These are phyloP conservation scores for Phrixothrix hirtus DNA, from an alignment of 2,888 invertebrate genomes.

Conservation along the genomic window DNA sequence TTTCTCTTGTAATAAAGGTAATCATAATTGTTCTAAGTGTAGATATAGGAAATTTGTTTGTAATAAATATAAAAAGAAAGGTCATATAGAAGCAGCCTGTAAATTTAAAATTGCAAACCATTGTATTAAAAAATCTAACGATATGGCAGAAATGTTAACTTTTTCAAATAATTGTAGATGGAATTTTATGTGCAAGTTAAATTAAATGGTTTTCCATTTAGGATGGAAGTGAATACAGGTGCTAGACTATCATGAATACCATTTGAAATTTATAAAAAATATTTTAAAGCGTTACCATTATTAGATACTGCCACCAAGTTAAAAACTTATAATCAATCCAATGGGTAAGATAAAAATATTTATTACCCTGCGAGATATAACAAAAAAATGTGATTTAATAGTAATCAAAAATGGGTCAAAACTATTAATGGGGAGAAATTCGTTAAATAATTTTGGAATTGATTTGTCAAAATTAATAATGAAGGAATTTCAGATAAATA, in stretches of 20 bases:
- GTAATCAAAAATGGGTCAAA: slow-evolving; percentile 5
- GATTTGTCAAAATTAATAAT: too few species aligned
- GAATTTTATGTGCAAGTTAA: slow-evolving; percentile 3
- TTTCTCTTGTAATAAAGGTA: slow-evolving; percentile 9
- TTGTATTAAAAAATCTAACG: neutral
- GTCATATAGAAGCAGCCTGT: slow-evolving; percentile 8
- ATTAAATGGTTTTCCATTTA: slow-evolving; percentile 1
- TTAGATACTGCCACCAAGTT: slow-evolving; percentile 1
- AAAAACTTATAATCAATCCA: slow-evolving; percentile 7
- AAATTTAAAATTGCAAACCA: neutral
- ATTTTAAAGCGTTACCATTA: neutral
- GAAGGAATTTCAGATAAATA: neutral
- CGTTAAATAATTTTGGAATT: too few species aligned
- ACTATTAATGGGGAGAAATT: slow-evolving; percentile 10
- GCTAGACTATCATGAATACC: neutral
- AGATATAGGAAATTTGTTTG: slow-evolving; percentile 2
- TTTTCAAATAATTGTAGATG: neutral
- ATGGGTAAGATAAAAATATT: slow-evolving; percentile 9
- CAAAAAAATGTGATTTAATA: slow-evolving; percentile 11
- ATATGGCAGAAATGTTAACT: neutral
- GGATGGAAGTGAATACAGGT: neutral
- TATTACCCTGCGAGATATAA: neutral
- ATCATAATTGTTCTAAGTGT: slow-evolving; percentile 13
- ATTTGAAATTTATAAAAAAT: neutral
- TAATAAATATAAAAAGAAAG: slow-evolving; percentile 18